Evolutionary conservation across 2,113 vertebrate species (phyloP).

Genomic region (Tetrax tetrax): DNA sequence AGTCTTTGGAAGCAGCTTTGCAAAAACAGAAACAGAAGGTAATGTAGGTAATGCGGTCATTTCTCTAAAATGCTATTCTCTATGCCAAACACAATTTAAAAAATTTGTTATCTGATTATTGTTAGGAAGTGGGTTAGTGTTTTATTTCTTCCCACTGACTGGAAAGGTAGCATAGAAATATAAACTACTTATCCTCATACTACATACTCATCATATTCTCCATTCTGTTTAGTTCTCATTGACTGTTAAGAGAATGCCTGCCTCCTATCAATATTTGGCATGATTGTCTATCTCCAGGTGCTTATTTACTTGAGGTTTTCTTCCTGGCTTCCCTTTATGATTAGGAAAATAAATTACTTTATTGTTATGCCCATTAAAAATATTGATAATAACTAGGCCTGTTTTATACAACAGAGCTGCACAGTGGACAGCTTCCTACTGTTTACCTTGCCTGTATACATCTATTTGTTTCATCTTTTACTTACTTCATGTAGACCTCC

Average conservation of each 20-base stretch:
- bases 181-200: background rate
- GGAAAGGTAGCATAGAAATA: background rate
- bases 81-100: background rate
- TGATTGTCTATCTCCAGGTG: background rate
- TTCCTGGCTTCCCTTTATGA: background rate
- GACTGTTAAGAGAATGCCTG: background rate
- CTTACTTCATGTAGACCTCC: background rate
- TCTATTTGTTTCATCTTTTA: background rate
- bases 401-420: background rate
- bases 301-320: background rate
- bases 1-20: slow-evolving; percentile 86
- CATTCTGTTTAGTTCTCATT: background rate
- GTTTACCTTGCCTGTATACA: background rate
- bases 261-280: background rate
- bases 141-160: background rate
- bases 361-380: background rate
- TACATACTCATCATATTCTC: background rate
- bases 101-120: background rate
- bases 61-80: background rate
- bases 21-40: slow-evolving; percentile 96
- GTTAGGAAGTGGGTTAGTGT: background rate
- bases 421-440: background rate
- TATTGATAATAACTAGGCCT: fast-evolving
- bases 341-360: background rate
- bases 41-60: fast-evolving